Conservation (phyloP, 2,113 vertebrate species). For the Mirounga angustirostris region DNA sequence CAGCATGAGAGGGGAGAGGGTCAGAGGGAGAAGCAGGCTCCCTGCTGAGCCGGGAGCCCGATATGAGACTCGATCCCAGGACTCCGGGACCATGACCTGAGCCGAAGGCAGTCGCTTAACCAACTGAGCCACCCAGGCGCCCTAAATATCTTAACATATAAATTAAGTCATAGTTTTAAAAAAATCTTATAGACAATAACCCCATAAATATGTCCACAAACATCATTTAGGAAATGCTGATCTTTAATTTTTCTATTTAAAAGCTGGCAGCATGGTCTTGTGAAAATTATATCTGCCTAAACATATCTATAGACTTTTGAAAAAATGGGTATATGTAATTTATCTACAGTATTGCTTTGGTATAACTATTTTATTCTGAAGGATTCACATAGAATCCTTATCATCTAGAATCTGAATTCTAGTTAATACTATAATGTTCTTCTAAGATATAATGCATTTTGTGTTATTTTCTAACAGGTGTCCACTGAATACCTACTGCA, state of each 20-base stretch:
- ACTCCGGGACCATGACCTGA: no score
- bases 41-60: no score
- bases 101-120: no score
- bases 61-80: no score
- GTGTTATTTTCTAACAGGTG: background rate
- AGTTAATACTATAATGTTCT: background rate
- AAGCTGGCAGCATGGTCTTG: background rate
- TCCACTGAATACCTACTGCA: background rate
- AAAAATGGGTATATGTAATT: background rate
- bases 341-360: background rate
- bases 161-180: background rate
- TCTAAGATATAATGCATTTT: slow-evolving; percentile 13
- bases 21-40: no score
- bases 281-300: background rate
- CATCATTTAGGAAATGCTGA: background rate
- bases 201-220: background rate
- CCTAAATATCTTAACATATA: background rate
- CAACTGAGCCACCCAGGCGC: no score
- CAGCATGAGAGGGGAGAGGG: no score
- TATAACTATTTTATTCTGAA: slow-evolving; percentile 42
- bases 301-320: background rate
- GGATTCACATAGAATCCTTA: background rate
- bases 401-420: background rate
- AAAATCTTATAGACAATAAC: background rate
- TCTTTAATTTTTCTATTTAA: slow-evolving; percentile 1